Base-by-base conservation (phyloP, 1,140 invertebrate species). In the Condylostylus longicornis region DNA sequence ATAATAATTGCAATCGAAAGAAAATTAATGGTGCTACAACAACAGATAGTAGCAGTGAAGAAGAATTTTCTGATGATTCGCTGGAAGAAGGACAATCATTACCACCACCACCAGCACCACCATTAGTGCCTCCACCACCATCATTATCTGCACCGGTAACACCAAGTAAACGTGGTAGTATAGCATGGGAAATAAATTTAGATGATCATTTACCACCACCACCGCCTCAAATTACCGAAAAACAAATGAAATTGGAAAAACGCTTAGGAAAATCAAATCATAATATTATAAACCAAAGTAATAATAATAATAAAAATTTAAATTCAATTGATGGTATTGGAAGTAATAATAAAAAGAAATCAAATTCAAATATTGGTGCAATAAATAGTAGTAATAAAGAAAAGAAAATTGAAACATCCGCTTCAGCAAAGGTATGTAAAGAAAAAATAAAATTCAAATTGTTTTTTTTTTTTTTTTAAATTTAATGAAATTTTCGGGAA, bases 101-200 rank as follows among this genome's bases (percentile, higher is more conserved):
- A 34, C 72, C 75, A 8, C 71, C 67, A 3, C 64, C 65, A 9
- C 54, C 54, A 13, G 62, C 65, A 34, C 66, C 67, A 38, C 64
- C 71, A 34, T 61, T 68, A 42, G 56, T 54, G 38, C 72, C 75
- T 5, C 71, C 68, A 3, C 64, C 53, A 33, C 62, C 51, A 41
- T 67, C 60, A 47, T 67, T 63, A 50, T 67, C 67, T 41, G 66
- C 65, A 43, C 63, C 50, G 38, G 58, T 57, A 27, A 69, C 66
- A 41, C 67, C 67, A 45, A 72, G 71, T 50, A 83, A 82, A 61
- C 69, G 79, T 42, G 73, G 75, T 47, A 80, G 79, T 45, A 82
- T 84, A 29, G 80, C 79, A 35, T 83, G 79, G 79, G 80, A 84
- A 65, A 81, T 85, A 21, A 74, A 79, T 32, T 65, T 85, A 37